Evolutionary conservation across 2,888 invertebrate species (phyloP).

Genomic region (Leucophora obtusa): DNA sequence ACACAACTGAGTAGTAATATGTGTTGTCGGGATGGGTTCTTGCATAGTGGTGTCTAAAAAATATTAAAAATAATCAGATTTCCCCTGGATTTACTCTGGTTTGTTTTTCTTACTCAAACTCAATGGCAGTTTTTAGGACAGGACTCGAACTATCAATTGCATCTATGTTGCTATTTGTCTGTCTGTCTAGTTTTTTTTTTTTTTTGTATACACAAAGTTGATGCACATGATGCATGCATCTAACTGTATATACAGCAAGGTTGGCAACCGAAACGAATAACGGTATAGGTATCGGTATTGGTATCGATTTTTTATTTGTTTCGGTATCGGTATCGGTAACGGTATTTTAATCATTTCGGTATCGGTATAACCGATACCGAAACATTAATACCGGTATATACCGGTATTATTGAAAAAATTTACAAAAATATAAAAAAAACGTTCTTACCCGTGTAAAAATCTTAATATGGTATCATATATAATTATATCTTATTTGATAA

Average conservation of each 20-base stretch:
- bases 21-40: background rate
- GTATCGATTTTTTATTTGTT: too few relatives aligned
- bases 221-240: slow-evolving; percentile 37
- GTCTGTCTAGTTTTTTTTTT: slow-evolving; percentile 10
- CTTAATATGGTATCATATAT: too few relatives aligned
- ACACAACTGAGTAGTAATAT: background rate
- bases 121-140: slow-evolving; percentile 10
- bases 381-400: too few relatives aligned
- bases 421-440: too few relatives aligned
- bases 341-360: too few relatives aligned
- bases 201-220: background rate
- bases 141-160: slow-evolving; percentile 38
- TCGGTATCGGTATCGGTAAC: too few relatives aligned
- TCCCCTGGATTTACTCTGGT: slow-evolving; percentile 25
- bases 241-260: slow-evolving; percentile 2
- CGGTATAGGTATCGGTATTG: too few relatives aligned
- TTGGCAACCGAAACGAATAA: too few relatives aligned
- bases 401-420: too few relatives aligned
- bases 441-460: too few relatives aligned
- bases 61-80: slow-evolving; percentile 4
- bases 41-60: background rate
- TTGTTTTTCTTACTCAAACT: slow-evolving; percentile 32
- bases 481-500: too few relatives aligned
- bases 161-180: slow-evolving; percentile 2
- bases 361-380: too few relatives aligned